A percentile compares a stretch with the other conserved stretches of the same genome.
Evolutionary conservation across 2,113 vertebrate species (phyloP).

Genomic region (Cricetomys ansorgei): DNA sequence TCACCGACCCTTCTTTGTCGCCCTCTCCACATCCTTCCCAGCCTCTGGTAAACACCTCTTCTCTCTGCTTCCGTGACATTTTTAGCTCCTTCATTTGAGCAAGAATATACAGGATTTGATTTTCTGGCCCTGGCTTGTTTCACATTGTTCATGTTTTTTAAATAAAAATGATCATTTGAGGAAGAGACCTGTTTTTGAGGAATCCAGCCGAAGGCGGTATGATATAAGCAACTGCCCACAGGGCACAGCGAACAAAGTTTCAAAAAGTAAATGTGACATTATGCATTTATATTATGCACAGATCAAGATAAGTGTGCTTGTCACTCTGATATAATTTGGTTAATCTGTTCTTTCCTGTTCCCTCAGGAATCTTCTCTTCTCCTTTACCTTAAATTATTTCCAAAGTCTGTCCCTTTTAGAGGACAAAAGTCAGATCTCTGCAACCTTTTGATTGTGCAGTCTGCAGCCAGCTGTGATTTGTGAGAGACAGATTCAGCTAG

Average conservation of each 20-base stretch:
- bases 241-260: conserved; percentile 23
- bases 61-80: background rate
- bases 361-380: background rate
- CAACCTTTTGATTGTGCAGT: background rate
- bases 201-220: conserved; percentile 13
- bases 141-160: conserved; percentile 28
- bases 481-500: background rate
- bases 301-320: conserved; percentile 40
- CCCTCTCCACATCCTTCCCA: background rate
- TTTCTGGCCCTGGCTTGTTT: background rate
- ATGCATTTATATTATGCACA: conserved; percentile 23
- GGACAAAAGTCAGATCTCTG: background rate
- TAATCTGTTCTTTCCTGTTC: conserved; percentile 37
- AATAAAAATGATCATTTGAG: conserved; percentile 38
- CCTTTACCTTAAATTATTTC: background rate
- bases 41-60: background rate
- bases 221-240: background rate
- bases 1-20: background rate
- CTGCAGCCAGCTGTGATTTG: background rate
- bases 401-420: background rate
- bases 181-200: conserved; percentile 45
- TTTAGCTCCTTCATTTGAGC: background rate
- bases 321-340: conserved; percentile 39
- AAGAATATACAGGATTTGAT: background rate
- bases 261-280: background rate